These are phyloP conservation scores for Druon quercuslanigerum DNA, from an alignment of 1,140 invertebrate species.

Conservation along the genomic window DNA sequence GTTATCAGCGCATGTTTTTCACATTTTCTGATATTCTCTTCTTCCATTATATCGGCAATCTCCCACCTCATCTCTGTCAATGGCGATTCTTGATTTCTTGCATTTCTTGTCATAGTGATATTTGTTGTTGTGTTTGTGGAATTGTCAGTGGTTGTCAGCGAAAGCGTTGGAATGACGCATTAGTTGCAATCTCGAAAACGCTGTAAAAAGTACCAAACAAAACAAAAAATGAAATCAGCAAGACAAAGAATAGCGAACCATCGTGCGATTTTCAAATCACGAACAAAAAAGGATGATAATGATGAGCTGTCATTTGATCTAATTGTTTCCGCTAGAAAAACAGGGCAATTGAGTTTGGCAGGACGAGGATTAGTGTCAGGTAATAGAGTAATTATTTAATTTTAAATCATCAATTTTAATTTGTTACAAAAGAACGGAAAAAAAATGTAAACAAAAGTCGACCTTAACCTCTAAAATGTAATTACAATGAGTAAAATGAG, in stretches of 20 bases:
- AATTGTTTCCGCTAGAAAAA: slow-evolving; percentile 85
- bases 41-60: no score
- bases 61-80: no score
- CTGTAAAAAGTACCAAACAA: background rate
- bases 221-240: slow-evolving; percentile 22
- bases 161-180: no score
- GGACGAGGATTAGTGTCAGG: slow-evolving; percentile 83
- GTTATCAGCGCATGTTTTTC: no score
- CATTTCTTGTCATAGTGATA: no score
- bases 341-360: slow-evolving; percentile 87
- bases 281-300: slow-evolving; percentile 81
- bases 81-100: no score
- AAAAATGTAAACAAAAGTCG: slow-evolving; percentile 34
- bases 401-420: slow-evolving; percentile 13
- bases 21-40: no score
- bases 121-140: no score
- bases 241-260: slow-evolving; percentile 71
- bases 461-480: background rate
- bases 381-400: slow-evolving; percentile 68
- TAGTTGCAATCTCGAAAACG: no score
- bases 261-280: slow-evolving; percentile 80
- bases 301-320: slow-evolving; percentile 80
- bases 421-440: background rate
- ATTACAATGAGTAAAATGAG: background rate
- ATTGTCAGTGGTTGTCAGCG: no score